phyloP scores from a whole-genome alignment of 2,797 vertebrate genomes.

The Ctenosaura bakeri region DNA sequence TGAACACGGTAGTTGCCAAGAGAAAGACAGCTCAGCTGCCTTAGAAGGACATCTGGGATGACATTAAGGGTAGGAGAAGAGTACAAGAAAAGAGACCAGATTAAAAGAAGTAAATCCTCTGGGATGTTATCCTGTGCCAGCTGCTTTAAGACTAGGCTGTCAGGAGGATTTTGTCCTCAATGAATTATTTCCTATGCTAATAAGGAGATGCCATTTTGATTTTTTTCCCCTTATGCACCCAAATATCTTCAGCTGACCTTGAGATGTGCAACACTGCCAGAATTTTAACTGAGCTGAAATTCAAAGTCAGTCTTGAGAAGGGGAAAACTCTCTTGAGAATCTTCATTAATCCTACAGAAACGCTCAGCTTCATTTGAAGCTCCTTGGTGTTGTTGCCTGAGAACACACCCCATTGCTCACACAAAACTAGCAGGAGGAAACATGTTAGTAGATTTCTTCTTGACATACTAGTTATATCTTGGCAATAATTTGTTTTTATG shows the following conservation, averaged over 20 bases:
- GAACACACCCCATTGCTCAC: neutral
- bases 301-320: neutral
- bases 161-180: neutral
- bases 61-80: neutral
- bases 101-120: neutral
- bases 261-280: neutral
- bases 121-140: neutral
- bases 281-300: neutral
- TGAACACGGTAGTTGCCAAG: neutral
- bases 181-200: neutral
- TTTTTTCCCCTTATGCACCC: neutral
- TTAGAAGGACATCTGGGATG: slow-evolving; percentile 63
- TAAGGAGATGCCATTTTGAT: neutral
- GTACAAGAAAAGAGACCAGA: neutral
- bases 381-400: neutral
- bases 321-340: neutral
- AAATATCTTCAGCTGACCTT: neutral
- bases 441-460: neutral
- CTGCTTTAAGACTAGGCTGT: neutral
- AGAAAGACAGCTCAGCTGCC: slow-evolving; percentile 64
- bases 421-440: neutral
- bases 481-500: neutral
- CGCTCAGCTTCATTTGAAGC: neutral
- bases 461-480: neutral
- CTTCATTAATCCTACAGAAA: neutral